phyloP scores from a whole-genome alignment of 2,113 vertebrate genomes.

The Tinamus guttatus region DNA sequence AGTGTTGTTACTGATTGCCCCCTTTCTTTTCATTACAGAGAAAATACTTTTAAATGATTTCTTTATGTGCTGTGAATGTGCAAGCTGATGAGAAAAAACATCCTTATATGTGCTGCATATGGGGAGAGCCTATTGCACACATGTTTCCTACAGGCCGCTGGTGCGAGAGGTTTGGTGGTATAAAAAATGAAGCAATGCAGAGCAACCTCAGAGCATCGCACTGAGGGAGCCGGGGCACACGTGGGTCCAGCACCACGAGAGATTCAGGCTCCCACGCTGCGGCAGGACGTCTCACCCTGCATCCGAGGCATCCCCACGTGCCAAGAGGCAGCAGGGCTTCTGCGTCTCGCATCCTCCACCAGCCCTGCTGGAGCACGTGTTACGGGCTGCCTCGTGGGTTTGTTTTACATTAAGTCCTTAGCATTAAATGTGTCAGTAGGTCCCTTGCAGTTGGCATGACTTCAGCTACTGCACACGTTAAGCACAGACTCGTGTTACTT shows the following conservation, averaged over 20 bases:
- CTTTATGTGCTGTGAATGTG: conserved; percentile 15
- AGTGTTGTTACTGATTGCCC: background rate
- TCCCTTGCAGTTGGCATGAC: background rate
- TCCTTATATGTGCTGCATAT: background rate
- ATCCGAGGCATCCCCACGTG: background rate
- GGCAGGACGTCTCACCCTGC: background rate
- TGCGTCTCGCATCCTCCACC: background rate
- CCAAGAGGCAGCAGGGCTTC: background rate
- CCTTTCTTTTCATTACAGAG: background rate
- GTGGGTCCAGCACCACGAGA: background rate
- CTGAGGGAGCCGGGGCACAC: background rate
- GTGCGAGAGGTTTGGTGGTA: background rate
- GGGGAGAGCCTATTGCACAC: conserved; percentile 1
- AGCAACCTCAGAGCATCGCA: too few species aligned
- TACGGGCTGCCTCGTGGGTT: background rate
- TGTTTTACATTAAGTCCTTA: background rate
- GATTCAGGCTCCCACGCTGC: background rate
- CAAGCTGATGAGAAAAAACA: conserved; percentile 9
- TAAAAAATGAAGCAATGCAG: background rate
- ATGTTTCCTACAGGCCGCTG: background rate
- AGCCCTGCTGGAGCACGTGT: fast-evolving
- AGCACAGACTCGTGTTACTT: background rate
- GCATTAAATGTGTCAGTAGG: background rate
- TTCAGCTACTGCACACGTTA: background rate
- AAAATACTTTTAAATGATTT: conserved; percentile 15